Conservation (phyloP, 2,888 invertebrate species). For the Sympetrum striolatum region DNA sequence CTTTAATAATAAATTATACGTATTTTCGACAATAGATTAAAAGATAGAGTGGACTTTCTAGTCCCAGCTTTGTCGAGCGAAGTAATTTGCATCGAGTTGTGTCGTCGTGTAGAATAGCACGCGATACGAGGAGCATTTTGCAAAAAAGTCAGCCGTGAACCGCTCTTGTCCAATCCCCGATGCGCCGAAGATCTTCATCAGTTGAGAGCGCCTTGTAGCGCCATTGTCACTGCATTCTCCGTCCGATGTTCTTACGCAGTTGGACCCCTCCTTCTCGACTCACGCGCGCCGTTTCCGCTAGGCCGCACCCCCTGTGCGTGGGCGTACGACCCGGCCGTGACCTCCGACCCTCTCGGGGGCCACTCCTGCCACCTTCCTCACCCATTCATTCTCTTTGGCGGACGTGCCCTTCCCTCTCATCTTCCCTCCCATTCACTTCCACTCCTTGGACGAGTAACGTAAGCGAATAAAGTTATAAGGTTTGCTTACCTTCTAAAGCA, state of each 20-base stretch:
- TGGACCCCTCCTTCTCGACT: background rate
- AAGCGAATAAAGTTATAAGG: too few species aligned
- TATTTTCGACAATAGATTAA: too few species aligned
- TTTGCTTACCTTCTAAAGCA: too few species aligned
- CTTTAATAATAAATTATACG: too few species aligned
- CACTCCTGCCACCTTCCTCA: background rate
- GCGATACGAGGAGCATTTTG: too few species aligned
- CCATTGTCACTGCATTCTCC: background rate
- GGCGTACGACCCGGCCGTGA: background rate
- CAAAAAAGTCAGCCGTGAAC: too few species aligned
- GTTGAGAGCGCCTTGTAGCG: background rate
- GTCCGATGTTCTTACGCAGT: background rate
- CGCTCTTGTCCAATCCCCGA: too few species aligned
- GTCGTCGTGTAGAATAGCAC: too few species aligned
- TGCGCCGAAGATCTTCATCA: background rate
- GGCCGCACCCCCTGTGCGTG: background rate
- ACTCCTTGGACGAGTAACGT: background rate
- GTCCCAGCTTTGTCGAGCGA: too few species aligned
- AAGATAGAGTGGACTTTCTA: too few species aligned
- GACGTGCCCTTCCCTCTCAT: background rate
- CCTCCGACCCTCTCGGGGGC: background rate
- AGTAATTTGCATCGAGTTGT: too few species aligned
- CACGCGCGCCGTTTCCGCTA: background rate
- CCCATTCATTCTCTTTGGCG: constrained; percentile 8
- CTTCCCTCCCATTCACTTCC: background rate